Percentiles rank a stretch among this genome's conserved stretches.
These are phyloP conservation scores for Epinotia ramella DNA, from an alignment of 2,888 invertebrate genomes.

Conservation along the genomic window DNA sequence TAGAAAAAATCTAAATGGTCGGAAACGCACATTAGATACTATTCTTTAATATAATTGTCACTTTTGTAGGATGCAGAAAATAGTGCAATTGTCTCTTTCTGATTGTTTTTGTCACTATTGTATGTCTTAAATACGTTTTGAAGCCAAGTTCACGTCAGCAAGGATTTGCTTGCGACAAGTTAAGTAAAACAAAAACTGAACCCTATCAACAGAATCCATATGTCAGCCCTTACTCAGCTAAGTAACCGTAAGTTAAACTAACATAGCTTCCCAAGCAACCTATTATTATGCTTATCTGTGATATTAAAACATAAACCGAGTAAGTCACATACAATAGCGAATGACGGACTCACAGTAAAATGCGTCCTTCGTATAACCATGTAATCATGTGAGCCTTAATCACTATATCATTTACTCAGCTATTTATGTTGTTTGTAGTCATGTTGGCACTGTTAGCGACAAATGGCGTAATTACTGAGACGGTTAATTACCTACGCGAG, in stretches of 20 bases:
- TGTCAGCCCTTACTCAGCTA: background rate
- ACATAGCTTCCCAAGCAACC: slow-evolving; percentile 22
- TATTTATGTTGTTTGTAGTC: slow-evolving; percentile 23
- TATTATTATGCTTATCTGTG: slow-evolving; percentile 25
- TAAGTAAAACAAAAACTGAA: too few species aligned
- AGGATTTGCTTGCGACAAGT: too few species aligned
- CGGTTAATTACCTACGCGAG: slow-evolving; percentile 40
- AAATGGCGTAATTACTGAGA: slow-evolving; percentile 40
- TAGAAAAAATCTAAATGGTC: too few species aligned
- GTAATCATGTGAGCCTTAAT: slow-evolving; percentile 39
- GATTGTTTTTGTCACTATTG: too few species aligned
- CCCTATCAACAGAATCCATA: background rate
- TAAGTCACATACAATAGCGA: slow-evolving; percentile 30
- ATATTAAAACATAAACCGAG: slow-evolving; percentile 28
- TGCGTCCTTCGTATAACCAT: slow-evolving; percentile 36
- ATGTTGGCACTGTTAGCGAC: slow-evolving; percentile 2
- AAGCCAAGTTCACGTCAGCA: too few species aligned
- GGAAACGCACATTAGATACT: too few species aligned
- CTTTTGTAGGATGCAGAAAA: too few species aligned
- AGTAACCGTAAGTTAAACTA: slow-evolving; percentile 6
- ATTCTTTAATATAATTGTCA: too few species aligned
- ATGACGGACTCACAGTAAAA: slow-evolving; percentile 36
- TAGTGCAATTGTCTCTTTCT: too few species aligned
- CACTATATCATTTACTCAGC: slow-evolving; percentile 43
- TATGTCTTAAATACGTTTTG: too few species aligned